Evolutionary conservation across 2,888 invertebrate species (phyloP).

Genomic region (Troides oblongomaculatus): DNA sequence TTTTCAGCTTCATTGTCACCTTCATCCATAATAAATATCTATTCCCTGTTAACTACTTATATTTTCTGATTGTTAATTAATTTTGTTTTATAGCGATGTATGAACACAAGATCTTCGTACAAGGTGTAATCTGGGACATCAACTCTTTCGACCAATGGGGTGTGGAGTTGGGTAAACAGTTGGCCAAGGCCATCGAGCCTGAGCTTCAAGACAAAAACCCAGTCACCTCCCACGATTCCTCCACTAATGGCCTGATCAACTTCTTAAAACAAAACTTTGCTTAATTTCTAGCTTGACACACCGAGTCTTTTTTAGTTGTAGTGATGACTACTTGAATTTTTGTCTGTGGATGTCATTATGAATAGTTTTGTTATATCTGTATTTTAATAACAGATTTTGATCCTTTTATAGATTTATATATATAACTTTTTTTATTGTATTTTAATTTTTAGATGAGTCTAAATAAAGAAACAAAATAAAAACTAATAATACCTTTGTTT

Average conservation of each 20-base stretch:
- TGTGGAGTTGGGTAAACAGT: conserved; percentile 98
- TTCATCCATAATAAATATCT: background rate
- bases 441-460: background rate
- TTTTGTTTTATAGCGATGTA: conserved; percentile 87
- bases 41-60: no score
- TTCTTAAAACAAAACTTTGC: conserved; percentile 88
- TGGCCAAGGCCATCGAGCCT: conserved; percentile 98
- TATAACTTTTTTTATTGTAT: background rate
- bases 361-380: background rate
- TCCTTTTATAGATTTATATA: background rate
- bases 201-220: conserved; percentile 87
- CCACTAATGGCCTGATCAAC: conserved; percentile 98
- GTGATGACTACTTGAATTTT: background rate
- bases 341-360: conserved; percentile 3
- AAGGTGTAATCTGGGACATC: conserved; percentile 99
- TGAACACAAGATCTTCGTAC: conserved; percentile 99
- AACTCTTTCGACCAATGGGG: conserved; percentile 99
- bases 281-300: conserved; percentile 17
- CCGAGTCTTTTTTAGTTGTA: conserved; percentile 1
- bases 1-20: no score
- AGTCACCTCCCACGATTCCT: conserved; percentile 91
- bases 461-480: background rate
- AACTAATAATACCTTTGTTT: background rate
- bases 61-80: no score
- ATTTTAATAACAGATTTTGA: background rate